Evolutionary conservation across 2,113 vertebrate genomes (phyloP).

Genomic region (Hoplias malabaricus): DNA sequence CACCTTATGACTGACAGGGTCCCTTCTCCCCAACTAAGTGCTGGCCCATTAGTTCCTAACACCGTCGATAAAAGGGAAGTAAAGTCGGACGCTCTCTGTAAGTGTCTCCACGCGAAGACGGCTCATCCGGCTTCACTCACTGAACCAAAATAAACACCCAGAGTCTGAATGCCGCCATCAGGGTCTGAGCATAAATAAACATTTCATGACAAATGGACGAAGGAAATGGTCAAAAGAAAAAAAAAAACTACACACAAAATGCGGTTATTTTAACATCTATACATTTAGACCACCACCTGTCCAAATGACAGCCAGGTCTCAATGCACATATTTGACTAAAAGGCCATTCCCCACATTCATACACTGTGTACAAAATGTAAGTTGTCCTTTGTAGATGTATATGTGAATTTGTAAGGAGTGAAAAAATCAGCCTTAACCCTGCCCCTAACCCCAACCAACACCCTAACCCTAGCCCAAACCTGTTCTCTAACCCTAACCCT

Average conservation of each 20-base stretch:
- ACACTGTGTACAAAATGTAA: too few relatives aligned
- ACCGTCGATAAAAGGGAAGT: conserved; percentile 70
- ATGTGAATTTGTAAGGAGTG: too few relatives aligned
- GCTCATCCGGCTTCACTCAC: conserved; percentile 30
- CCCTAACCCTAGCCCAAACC: too few relatives aligned
- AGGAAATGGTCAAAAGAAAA: neutral
- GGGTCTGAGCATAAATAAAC: neutral
- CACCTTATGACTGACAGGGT: conserved; percentile 78
- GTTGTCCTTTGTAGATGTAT: too few relatives aligned
- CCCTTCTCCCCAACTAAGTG: conserved; percentile 76
- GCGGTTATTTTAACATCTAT: too few relatives aligned
- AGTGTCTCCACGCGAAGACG: conserved; percentile 20
- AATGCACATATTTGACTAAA: too few relatives aligned
- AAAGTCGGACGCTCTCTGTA: conserved; percentile 52
- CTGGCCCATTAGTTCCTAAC: conserved; percentile 75
- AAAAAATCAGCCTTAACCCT: too few relatives aligned
- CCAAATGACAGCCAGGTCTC: too few relatives aligned
- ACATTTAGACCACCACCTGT: too few relatives aligned
- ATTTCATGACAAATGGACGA: neutral
- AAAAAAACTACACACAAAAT: neutral
- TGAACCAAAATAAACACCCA: neutral
- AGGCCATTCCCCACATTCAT: too few relatives aligned
- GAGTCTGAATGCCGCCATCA: neutral
- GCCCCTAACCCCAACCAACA: too few relatives aligned
- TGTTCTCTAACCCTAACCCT: too few relatives aligned